Base-by-base conservation (phyloP, 1,140 invertebrate genomes). In the Odontomachus brunneus region DNA sequence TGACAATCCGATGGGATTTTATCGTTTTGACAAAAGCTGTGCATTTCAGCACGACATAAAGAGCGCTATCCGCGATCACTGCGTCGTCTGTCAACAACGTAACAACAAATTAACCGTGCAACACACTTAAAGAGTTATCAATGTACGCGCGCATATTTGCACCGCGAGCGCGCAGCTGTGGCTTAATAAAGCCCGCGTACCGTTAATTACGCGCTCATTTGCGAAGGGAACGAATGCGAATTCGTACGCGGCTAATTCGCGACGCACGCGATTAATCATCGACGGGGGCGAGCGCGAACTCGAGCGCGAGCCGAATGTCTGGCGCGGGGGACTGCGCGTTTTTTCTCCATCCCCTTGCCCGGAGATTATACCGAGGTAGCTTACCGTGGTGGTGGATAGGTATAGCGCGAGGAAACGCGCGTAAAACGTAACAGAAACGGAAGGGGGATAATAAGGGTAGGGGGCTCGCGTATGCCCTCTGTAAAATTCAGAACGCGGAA, bases 401-500 rank as follows among this genome's bases (percentile, higher is more conserved):
- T 33, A 15, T n/a, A 24, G 33, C 49, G 60, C 81, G 72, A 76
- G 81, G 22, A 75, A 75, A 44, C 38, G 60, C 81, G 49, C 33
- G 22, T 74, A 83, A 83, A 83, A 83, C 48, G 59, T 55, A 75
- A 75, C 57, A 22, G 59, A n/a, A 49, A 14, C 57, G 14, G 14
- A 74, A 33, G 62, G 29, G 14, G 17, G 59, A 44, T 33, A 65
- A 83, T 38, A 48, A 38, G 57, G n/a, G 38, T 66, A 51, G 55
- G 19, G 22, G 38, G 55, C 53, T n/a, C 33, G 53, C 67, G 49
- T 67, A 83, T 62, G 75, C 24, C 38, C 75, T 53, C 67, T 88
- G 84, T 69, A 84, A 86, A 81, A 88, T 88, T 88, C 75, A 88
- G 71, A 84, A 84, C 69, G 82, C 55, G 82, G 81, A 88, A 88